phyloP scores from a whole-genome alignment of 2,113 vertebrate genomes.

The Chunga burmeisteri region DNA sequence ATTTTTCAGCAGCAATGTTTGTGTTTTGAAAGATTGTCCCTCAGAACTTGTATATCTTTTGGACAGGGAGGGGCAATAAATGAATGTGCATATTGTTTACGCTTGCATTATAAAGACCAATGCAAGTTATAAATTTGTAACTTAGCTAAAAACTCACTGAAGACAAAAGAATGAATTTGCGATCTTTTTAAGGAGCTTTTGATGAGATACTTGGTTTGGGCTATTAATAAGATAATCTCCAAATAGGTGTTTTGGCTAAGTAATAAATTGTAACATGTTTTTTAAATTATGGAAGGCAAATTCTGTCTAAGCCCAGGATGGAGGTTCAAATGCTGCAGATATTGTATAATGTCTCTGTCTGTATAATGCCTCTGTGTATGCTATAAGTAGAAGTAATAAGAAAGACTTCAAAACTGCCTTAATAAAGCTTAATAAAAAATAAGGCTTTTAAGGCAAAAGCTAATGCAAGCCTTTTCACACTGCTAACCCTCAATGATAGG shows the following conservation, averaged over 20 bases:
- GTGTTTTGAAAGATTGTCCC: slow-evolving; percentile 37
- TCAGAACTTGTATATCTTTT: slow-evolving; percentile 42
- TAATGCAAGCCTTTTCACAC: not conserved
- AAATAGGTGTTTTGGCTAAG: not conserved
- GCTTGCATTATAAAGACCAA: not conserved
- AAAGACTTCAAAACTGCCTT: not conserved
- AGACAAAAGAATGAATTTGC: not conserved
- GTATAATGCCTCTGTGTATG: too few species aligned
- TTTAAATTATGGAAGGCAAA: not conserved
- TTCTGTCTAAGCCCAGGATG: not conserved
- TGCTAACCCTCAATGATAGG: not conserved
- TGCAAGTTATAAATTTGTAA: not conserved
- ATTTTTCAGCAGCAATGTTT: slow-evolving; percentile 22
- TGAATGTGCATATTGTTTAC: not conserved
- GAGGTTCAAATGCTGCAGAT: not conserved
- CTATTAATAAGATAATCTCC: not conserved
- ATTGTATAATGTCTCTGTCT: not conserved
- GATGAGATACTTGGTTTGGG: not conserved
- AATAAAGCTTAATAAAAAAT: not conserved
- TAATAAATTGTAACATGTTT: not conserved
- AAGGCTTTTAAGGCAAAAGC: not conserved
- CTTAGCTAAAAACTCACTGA: not conserved
- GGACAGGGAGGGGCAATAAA: not conserved
- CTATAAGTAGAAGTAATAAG: not conserved
- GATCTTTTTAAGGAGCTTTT: not conserved